Evolutionary conservation across 2,888 invertebrate genomes (phyloP).

Genomic region (Cacoxenus indagator): DNA sequence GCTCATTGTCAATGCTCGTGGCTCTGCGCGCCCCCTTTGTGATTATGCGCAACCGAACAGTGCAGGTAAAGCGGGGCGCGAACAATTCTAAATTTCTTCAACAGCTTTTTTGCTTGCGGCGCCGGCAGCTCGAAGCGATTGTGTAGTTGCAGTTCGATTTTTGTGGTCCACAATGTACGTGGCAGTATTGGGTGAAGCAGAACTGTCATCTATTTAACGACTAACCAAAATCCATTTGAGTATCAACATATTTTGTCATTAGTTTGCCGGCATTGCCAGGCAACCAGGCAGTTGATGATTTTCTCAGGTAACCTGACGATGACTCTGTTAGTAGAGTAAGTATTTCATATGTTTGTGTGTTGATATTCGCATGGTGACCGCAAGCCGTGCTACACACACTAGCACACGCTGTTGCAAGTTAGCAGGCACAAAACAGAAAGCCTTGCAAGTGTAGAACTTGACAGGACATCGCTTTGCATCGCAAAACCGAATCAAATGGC

Average conservation of each 20-base stretch:
- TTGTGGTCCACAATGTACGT: background rate
- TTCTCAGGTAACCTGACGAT: conserved; percentile 29
- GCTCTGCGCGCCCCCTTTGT: background rate
- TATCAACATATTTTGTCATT: conserved; percentile 44
- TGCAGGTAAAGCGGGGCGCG: conserved; percentile 58
- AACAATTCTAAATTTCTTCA: conserved; percentile 49
- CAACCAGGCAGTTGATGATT: background rate
- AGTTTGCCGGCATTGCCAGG: conserved; percentile 26
- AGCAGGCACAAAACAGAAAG: background rate
- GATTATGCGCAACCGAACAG: conserved; percentile 49
- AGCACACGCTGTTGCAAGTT: background rate
- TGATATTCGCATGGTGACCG: background rate
- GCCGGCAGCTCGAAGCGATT: background rate
- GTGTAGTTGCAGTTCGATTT: background rate
- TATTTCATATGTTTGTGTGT: background rate
- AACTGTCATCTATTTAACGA: conserved; percentile 38
- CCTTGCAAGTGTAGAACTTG: background rate
- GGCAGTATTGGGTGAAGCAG: conserved; percentile 21
- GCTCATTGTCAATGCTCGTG: conserved; percentile 50
- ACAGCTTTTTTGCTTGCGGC: conserved; percentile 32
- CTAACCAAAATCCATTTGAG: conserved; percentile 44
- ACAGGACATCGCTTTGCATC: conserved; percentile 7
- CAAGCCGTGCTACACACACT: background rate
- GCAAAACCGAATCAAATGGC: background rate
- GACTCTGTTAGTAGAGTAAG: conserved; percentile 17